Evolutionary conservation across 37 sponge, comb jelly and placozoan species (phyloP).

Genomic region (Tethya wilhelma): DNA sequence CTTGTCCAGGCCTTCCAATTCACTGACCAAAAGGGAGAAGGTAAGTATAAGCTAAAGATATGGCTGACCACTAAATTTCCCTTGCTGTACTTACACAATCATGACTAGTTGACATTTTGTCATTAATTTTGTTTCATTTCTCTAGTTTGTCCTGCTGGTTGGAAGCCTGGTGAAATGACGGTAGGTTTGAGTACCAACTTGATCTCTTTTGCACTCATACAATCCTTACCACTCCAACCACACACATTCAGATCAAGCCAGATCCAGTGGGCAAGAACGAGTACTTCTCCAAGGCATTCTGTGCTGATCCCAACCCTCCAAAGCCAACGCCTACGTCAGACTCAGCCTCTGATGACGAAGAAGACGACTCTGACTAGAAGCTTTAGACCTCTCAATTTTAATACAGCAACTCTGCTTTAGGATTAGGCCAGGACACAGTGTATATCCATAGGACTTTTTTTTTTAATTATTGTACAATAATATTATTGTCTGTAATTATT

Average conservation of each 20-base stretch:
- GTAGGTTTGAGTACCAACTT: too few species aligned
- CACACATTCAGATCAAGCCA: slow-evolving; percentile 50
- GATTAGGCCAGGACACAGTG: too few species aligned
- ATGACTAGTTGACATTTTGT: background rate
- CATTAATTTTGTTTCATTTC: background rate
- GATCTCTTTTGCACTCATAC: too few species aligned
- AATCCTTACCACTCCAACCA: too few species aligned
- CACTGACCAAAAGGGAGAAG: slow-evolving; percentile 88
- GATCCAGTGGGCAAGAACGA: slow-evolving; percentile 52
- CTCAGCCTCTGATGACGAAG: background rate
- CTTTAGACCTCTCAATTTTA: too few species aligned
- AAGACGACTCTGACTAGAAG: too few species aligned
- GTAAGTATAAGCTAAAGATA: slow-evolving; percentile 33
- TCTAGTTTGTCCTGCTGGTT: slow-evolving; percentile 91
- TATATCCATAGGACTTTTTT: too few species aligned
- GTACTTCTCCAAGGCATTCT: slow-evolving; percentile 49
- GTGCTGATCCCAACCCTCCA: background rate
- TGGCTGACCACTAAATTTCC: background rate
- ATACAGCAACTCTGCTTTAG: background rate
- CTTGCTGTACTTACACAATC: background rate
- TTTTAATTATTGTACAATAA: too few species aligned
- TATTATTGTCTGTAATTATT: too few species aligned
- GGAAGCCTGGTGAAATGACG: slow-evolving; percentile 92
- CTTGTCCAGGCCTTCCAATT: slow-evolving; percentile 94
- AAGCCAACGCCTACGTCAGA: slow-evolving; percentile 1